Evolutionary conservation across 2,113 vertebrate genomes (phyloP).

Genomic region (Scomber colias): DNA sequence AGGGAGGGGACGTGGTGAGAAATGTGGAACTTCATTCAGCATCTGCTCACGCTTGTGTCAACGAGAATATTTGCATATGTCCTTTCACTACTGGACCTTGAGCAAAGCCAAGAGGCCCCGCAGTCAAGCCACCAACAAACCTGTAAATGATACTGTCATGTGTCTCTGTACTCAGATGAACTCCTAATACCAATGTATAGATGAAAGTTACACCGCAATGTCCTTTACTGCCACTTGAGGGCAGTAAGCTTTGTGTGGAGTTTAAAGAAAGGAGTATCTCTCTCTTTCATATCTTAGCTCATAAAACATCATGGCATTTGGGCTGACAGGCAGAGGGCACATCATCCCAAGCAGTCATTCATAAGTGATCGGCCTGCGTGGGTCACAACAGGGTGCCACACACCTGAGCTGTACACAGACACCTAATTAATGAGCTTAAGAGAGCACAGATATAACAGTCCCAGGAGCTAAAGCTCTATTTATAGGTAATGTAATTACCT

Average conservation of each 20-base stretch:
- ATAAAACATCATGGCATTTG: background rate
- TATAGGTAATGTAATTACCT: slow-evolving; percentile 79
- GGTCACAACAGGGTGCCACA: slow-evolving; percentile 12
- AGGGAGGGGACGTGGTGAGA: background rate
- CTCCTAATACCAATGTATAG: background rate
- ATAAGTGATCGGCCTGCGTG: background rate
- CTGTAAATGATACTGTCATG: background rate
- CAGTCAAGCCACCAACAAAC: background rate
- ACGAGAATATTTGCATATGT: background rate
- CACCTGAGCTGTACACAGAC: slow-evolving; percentile 38
- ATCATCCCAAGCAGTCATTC: background rate
- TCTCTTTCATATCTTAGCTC: background rate
- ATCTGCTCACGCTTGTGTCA: background rate
- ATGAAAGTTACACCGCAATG: slow-evolving; percentile 21
- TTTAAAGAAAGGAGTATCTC: background rate
- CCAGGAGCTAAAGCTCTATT: slow-evolving; percentile 73
- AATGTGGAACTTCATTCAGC: background rate
- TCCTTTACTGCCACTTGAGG: slow-evolving; percentile 77
- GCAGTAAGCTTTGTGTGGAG: slow-evolving; percentile 63
- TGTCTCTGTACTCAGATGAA: background rate
- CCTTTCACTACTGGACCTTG: background rate
- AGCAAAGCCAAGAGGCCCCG: slow-evolving; percentile 4
- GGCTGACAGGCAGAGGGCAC: slow-evolving; percentile 9
- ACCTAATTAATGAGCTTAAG: slow-evolving; percentile 79
- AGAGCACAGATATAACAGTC: slow-evolving; percentile 55